Evolutionary conservation across 2,113 vertebrate species (phyloP).

Genomic region (Rhinolophus ferrumequinum): DNA sequence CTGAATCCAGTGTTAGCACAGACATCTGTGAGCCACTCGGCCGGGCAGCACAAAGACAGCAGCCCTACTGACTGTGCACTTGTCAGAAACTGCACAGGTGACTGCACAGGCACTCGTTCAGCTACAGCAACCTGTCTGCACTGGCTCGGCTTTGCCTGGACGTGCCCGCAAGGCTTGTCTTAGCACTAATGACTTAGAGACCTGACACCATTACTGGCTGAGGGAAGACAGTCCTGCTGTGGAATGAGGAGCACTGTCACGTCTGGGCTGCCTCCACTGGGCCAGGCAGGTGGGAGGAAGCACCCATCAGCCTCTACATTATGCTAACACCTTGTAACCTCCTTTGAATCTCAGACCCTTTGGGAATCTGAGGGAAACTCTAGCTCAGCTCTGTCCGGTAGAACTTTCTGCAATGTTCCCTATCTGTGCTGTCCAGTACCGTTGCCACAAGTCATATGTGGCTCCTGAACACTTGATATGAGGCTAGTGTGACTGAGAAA

Average conservation of each 20-base stretch:
- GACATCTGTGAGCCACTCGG: background rate
- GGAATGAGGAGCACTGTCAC: background rate
- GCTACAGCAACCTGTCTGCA: background rate
- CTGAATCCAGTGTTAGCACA: background rate
- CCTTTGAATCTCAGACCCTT: background rate
- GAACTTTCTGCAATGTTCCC: background rate
- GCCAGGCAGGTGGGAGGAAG: background rate
- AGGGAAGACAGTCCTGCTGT: background rate
- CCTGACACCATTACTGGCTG: background rate
- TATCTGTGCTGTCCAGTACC: background rate
- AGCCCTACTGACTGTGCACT: background rate
- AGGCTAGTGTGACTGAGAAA: background rate
- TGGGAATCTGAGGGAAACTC: background rate
- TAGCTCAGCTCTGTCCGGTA: background rate
- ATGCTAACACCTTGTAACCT: background rate
- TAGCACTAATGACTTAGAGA: background rate
- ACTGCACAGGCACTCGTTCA: background rate
- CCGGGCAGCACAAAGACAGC: background rate
- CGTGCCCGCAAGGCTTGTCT: background rate
- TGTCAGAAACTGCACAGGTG: background rate
- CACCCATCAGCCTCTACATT: background rate
- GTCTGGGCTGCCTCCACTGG: background rate
- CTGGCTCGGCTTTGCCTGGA: rapidly evolving
- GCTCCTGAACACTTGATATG: background rate
- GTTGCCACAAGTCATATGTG: background rate